Evolutionary conservation across 2,113 vertebrate species (phyloP).

Genomic region (Guaruba guarouba): DNA sequence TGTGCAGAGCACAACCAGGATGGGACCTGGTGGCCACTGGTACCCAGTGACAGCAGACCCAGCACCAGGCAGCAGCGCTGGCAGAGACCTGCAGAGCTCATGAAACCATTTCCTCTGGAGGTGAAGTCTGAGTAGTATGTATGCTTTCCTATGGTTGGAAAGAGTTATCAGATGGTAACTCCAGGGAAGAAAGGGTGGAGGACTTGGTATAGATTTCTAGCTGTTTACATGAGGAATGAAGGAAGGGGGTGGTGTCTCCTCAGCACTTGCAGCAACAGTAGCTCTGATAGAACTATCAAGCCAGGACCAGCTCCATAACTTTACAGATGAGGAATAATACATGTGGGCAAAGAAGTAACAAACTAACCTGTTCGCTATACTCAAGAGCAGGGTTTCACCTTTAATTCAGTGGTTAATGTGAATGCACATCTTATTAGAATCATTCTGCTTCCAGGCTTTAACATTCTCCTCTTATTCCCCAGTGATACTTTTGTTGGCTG

Average conservation of each 20-base stretch:
- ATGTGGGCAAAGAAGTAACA: background rate
- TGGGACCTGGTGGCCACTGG: too few relatives aligned
- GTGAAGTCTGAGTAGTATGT: fast-evolving
- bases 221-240: background rate
- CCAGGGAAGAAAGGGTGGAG: background rate
- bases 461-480: background rate
- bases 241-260: background rate
- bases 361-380: background rate
- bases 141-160: background rate
- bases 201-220: background rate
- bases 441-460: background rate
- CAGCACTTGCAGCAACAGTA: background rate
- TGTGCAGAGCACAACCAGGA: too few relatives aligned
- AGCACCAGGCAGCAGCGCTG: too few relatives aligned
- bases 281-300: background rate
- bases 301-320: background rate
- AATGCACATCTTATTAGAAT: background rate
- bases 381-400: background rate
- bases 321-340: background rate
- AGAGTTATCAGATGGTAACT: background rate
- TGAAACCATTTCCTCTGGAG: background rate
- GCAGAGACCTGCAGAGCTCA: background rate
- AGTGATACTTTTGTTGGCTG: background rate
- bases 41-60: too few relatives aligned
- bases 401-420: background rate